phyloP scores from a whole-genome alignment of 2,888 invertebrate genomes.

The Brachyopa scutellaris region DNA sequence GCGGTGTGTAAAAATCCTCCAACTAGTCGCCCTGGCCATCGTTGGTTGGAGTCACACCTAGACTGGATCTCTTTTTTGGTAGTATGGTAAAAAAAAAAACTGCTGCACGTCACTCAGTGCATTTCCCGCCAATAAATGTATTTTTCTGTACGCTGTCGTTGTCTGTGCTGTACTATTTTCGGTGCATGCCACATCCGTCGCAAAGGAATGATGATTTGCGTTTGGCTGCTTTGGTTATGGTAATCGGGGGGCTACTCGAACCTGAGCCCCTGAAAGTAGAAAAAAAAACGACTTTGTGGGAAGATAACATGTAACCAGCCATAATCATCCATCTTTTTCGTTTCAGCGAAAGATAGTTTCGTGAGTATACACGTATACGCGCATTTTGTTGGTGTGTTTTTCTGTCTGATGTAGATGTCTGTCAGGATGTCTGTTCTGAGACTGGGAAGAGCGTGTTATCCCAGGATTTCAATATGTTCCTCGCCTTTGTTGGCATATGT shows the following conservation, averaged over 20 bases:
- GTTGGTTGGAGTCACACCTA: neutral
- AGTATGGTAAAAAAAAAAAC: slow-evolving; percentile 1
- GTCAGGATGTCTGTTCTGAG: slow-evolving; percentile 40
- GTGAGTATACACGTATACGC: slow-evolving; percentile 13
- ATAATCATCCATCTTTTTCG: slow-evolving; percentile 64
- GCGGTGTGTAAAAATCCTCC: slow-evolving; percentile 45
- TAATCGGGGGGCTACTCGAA: slow-evolving; percentile 8
- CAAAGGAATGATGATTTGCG: slow-evolving; percentile 46
- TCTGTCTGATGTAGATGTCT: slow-evolving; percentile 56
- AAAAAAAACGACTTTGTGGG: slow-evolving; percentile 44
- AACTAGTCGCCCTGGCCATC: slow-evolving; percentile 12
- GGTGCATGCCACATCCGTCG: slow-evolving; percentile 34
- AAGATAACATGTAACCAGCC: slow-evolving; percentile 56
- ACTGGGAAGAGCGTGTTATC: slow-evolving; percentile 50
- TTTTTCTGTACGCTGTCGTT: slow-evolving; percentile 59
- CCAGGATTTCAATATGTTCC: slow-evolving; percentile 65
- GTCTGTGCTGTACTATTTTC: slow-evolving; percentile 13
- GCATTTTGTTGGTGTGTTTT: slow-evolving; percentile 1
- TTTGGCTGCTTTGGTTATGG: slow-evolving; percentile 16
- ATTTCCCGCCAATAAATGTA: slow-evolving; percentile 70
- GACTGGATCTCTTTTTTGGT: neutral
- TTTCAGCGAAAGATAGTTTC: slow-evolving; percentile 33
- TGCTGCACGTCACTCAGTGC: slow-evolving; percentile 26
- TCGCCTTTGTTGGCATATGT: slow-evolving; percentile 65
- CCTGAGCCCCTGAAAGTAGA: no score